A percentile compares a stretch with the other conserved stretches of the same genome.
These are phyloP conservation scores for Calameuta filiformis DNA, from an alignment of 2,888 invertebrate species.

Conservation along the genomic window DNA sequence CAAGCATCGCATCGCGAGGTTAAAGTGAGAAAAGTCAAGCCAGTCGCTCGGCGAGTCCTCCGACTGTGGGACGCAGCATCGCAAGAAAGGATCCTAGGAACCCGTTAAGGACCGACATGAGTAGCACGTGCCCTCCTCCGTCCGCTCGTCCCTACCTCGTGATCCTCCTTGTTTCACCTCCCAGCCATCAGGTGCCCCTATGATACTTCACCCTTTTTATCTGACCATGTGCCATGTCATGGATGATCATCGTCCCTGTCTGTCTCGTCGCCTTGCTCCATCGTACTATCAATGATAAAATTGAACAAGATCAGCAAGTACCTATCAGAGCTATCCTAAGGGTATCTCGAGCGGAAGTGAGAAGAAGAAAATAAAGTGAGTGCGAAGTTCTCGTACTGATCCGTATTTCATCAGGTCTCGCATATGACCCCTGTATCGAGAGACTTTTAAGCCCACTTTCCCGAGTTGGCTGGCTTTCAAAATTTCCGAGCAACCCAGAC, in stretches of 20 bases:
- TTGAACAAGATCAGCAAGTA: neutral
- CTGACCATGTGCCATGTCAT: conserved; percentile 4
- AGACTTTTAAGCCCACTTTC: conserved; percentile 65
- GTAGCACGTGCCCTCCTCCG: neutral
- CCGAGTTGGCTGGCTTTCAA: conserved; percentile 65
- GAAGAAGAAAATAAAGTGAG: neutral
- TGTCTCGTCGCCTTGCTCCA: neutral
- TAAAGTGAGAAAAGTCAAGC: conserved; percentile 66
- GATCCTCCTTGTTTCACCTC: neutral
- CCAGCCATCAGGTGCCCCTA: neutral
- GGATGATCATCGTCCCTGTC: neutral
- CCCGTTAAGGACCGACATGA: conserved; percentile 6
- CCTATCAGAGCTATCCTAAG: neutral
- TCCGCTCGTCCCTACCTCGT: neutral
- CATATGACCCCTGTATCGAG: conserved; percentile 56
- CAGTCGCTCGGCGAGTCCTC: conserved; percentile 60
- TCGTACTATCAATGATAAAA: neutral
- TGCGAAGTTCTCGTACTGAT: neutral
- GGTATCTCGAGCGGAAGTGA: neutral
- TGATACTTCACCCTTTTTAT: neutral
- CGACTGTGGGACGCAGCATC: conserved; percentile 42
- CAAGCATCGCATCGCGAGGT: conserved; percentile 65
- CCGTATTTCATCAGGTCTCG: neutral
- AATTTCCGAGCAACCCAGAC: conserved; percentile 50
- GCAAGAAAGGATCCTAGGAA: conserved; percentile 1